A percentile compares a stretch with the other conserved stretches of the same genome.
phyloP scores from a whole-genome alignment of 1,140 invertebrate species.

The Agrypnia vestita region DNA sequence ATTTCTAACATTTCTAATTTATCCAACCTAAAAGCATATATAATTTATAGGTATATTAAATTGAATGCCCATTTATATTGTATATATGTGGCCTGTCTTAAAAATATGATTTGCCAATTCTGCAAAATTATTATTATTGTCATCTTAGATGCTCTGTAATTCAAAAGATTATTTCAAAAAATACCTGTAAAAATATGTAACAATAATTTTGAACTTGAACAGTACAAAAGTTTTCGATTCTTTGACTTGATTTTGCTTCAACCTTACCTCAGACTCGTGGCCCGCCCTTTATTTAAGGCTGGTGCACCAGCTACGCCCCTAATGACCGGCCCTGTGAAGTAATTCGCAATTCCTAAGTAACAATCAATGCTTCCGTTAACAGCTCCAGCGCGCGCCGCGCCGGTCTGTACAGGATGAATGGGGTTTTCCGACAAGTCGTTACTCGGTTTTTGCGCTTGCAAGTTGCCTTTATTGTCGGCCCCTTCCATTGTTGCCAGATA shows the following conservation, averaged over 20 bases:
- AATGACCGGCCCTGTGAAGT: constrained; percentile 10
- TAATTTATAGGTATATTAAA: no score
- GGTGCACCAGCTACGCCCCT: constrained; percentile 4
- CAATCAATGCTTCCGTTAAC: constrained; percentile 33
- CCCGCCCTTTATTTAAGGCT: constrained; percentile 19
- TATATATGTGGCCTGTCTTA: no score
- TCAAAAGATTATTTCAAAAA: no score
- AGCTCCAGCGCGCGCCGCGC: constrained; percentile 26
- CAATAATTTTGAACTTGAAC: no score
- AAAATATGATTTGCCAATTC: no score
- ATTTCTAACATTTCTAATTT: no score
- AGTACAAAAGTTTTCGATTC: no score
- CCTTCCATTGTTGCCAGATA: constrained; percentile 11
- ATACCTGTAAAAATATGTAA: no score
- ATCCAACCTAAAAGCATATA: no score
- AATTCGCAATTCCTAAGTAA: constrained; percentile 34
- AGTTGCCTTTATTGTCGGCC: constrained; percentile 24
- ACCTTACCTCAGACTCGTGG: not conserved
- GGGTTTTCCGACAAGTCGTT: constrained; percentile 33
- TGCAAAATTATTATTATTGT: no score
- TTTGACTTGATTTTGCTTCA: not conserved
- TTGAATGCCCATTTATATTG: no score
- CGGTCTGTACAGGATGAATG: constrained; percentile 4
- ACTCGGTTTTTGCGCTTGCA: constrained; percentile 36
- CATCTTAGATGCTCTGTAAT: no score